Evolutionary conservation across 2,888 invertebrate genomes (phyloP).

Genomic region (Shargacucullia verbasci): DNA sequence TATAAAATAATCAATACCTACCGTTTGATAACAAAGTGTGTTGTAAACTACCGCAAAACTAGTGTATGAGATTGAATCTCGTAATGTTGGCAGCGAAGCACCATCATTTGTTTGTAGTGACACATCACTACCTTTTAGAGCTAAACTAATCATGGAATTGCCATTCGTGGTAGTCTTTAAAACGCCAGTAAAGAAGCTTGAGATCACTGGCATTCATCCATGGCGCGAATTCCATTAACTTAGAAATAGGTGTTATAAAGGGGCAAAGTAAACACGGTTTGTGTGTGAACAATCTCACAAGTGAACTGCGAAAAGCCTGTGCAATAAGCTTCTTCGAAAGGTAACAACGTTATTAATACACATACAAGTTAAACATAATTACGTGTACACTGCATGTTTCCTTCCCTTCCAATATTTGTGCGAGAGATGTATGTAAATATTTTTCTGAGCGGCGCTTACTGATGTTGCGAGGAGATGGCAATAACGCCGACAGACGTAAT

Average conservation of each 20-base stretch:
- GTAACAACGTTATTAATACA: conserved; percentile 68
- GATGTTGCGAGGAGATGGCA: conserved; percentile 78
- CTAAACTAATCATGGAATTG: conserved; percentile 40
- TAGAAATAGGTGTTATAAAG: conserved; percentile 42
- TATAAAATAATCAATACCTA: too few species aligned
- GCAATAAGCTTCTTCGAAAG: conserved; percentile 54
- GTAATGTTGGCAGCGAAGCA: conserved; percentile 8
- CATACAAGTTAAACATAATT: conserved; percentile 65
- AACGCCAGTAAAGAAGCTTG: conserved; percentile 25
- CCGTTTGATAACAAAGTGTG: too few species aligned
- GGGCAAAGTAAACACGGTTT: conserved; percentile 32
- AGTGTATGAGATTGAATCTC: conserved; percentile 10
- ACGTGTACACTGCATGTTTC: conserved; percentile 58
- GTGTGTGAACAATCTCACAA: conserved; percentile 24
- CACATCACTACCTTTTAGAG: conserved; percentile 29
- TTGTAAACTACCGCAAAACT: too few species aligned
- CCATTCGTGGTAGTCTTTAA: conserved; percentile 41
- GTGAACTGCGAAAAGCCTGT: conserved; percentile 46
- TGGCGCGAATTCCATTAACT: conserved; percentile 40
- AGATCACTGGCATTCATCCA: conserved; percentile 22
- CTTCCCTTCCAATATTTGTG: conserved; percentile 71
- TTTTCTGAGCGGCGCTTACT: conserved; percentile 80
- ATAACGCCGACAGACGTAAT: conserved; percentile 83
- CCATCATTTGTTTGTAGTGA: conserved; percentile 26
- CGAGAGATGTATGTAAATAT: conserved; percentile 81